A percentile compares a stretch with the other conserved stretches of the same genome.
phyloP scores from a whole-genome alignment of 2,888 invertebrate genomes.

The Clepsis dumicolana region DNA sequence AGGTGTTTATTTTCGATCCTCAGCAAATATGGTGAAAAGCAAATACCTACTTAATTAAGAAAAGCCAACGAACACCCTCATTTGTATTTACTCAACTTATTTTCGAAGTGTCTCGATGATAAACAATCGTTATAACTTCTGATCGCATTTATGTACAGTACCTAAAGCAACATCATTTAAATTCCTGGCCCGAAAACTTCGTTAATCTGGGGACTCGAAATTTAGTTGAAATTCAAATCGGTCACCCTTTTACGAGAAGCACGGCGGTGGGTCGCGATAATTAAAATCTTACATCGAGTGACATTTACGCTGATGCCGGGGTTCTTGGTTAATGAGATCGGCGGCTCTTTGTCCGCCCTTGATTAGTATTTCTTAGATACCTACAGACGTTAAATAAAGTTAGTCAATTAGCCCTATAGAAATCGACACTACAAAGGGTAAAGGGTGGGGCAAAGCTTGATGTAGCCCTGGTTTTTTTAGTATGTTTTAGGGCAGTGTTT shows the following conservation, averaged over 20 bases:
- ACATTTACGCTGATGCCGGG: conserved; percentile 41
- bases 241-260: conserved; percentile 40
- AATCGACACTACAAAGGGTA: too few species aligned
- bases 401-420: too few species aligned
- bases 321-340: conserved; percentile 30
- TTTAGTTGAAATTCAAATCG: conserved; percentile 43
- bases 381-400: not conserved
- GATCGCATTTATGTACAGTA: conserved; percentile 9
- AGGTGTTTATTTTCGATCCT: too few species aligned
- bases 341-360: conserved; percentile 37
- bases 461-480: too few species aligned
- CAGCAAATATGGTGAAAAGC: too few species aligned
- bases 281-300: conserved; percentile 42
- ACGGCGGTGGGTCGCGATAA: conserved; percentile 42
- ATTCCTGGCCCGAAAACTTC: conserved; percentile 36
- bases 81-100: not conserved
- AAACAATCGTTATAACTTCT: conserved; percentile 5
- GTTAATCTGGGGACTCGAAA: conserved; percentile 36
- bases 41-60: not conserved
- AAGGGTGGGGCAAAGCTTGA: too few species aligned
- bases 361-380: conserved; percentile 9
- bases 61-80: not conserved
- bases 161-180: conserved; percentile 35
- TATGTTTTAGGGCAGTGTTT: too few species aligned
- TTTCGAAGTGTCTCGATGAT: not conserved